Conservation (phyloP, 2,888 invertebrate genomes). For the Oscheius sp. region DNA sequence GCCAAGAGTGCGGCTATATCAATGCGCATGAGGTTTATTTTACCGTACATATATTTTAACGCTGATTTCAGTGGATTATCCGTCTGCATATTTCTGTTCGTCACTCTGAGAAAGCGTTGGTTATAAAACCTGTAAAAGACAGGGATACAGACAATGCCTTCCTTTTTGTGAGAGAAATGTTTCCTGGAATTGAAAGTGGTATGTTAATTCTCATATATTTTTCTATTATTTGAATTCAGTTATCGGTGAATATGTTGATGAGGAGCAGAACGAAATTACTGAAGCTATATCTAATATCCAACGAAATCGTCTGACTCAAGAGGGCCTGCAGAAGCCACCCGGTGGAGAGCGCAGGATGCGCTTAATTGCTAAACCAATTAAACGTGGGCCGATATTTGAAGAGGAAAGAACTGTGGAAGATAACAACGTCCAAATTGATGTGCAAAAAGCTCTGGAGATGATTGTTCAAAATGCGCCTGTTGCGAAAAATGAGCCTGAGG, state of each 20-base stretch:
- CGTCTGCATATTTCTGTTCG: slow-evolving; percentile 31
- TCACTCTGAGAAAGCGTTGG: slow-evolving; percentile 18
- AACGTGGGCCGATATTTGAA: too few relatives aligned
- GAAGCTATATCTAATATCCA: background rate
- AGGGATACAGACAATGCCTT: background rate
- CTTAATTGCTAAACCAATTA: too few relatives aligned
- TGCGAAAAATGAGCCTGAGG: too few relatives aligned
- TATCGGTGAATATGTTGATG: background rate
- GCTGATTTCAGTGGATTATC: slow-evolving; percentile 31
- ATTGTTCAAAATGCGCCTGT: too few relatives aligned
- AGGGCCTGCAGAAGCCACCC: background rate
- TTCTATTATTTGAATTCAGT: too few relatives aligned
- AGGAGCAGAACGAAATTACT: background rate
- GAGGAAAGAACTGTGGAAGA: background rate
- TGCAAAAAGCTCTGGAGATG: too few relatives aligned
- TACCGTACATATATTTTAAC: background rate
- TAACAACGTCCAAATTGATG: too few relatives aligned
- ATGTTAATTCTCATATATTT: background rate
- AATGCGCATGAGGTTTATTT: slow-evolving; percentile 25
- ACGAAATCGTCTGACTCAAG: background rate
- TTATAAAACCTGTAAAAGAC: background rate
- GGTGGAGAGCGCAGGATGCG: background rate
- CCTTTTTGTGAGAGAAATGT: slow-evolving; percentile 13
- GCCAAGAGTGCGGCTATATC: slow-evolving; percentile 24
- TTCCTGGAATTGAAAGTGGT: slow-evolving; percentile 15